A percentile compares a stretch with the other conserved stretches of the same genome.
Conservation (phyloP, 2,113 vertebrate species). For the Parotia lawesii region DNA sequence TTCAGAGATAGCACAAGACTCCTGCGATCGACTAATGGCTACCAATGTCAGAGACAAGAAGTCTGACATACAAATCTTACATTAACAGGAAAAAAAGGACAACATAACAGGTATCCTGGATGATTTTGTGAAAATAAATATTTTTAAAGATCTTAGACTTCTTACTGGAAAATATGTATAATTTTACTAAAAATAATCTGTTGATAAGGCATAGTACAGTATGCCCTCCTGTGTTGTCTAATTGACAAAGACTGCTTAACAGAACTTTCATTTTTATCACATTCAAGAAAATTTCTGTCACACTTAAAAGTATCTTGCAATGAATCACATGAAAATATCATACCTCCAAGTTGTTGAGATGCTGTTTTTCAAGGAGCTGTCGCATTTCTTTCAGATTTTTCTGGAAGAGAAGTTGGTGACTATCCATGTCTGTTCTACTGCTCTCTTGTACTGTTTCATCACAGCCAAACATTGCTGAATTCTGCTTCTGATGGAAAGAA, state of each 20-base stretch:
- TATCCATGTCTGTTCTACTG: conserved; percentile 35
- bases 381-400: conserved; percentile 73
- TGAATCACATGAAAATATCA: not conserved
- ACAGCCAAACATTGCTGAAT: conserved; percentile 61
- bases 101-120: not conserved
- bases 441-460: conserved; percentile 72
- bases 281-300: not conserved
- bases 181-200: not conserved
- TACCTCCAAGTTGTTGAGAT: conserved; percentile 74
- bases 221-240: not conserved
- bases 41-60: not conserved
- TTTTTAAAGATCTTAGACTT: not conserved
- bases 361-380: conserved; percentile 71
- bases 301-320: not conserved
- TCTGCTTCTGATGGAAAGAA: conserved; percentile 58
- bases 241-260: not conserved
- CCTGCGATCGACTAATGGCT: not conserved
- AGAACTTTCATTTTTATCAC: not conserved
- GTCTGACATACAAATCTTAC: not conserved
- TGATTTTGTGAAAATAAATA: not conserved
- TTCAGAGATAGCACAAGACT: not conserved
- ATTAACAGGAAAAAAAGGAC: not conserved
- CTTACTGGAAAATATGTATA: not conserved
- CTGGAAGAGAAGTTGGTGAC: conserved; percentile 66
- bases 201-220: not conserved